A percentile compares a stretch with the other conserved stretches of the same genome.
Conservation (phyloP, 2,113 vertebrate genomes). For the Alethe diademata region DNA sequence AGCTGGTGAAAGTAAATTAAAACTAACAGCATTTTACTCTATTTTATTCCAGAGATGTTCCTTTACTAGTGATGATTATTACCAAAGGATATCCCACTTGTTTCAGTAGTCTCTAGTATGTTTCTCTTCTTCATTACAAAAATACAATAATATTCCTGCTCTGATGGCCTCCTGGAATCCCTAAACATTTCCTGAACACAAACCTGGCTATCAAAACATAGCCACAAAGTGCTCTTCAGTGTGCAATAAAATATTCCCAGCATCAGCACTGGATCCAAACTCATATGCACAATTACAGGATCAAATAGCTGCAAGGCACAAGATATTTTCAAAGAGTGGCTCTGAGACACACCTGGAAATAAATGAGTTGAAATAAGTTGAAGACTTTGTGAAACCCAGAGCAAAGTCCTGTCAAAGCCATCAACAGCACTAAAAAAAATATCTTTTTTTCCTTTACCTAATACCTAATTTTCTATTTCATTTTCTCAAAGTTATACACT, state of each 20-base stretch:
- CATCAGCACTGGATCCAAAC: conserved; percentile 1
- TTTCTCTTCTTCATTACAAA: neutral
- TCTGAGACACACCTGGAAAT: neutral
- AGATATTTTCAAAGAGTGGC: neutral
- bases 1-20: neutral
- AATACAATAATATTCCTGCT: neutral
- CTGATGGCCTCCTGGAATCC: neutral
- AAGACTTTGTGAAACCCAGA: neutral
- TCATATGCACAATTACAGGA: conserved; percentile 14
- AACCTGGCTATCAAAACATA: conserved; percentile 39
- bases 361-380: neutral
- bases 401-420: neutral
- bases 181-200: conserved; percentile 38
- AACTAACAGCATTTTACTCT: neutral
- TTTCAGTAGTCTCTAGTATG: neutral
- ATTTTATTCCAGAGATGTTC: neutral
- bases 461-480: neutral
- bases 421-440: neutral
- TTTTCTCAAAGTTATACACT: neutral
- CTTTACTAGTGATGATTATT: neutral
- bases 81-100: neutral
- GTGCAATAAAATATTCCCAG: conserved; percentile 37
- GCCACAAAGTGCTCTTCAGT: conserved; percentile 54
- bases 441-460: neutral
- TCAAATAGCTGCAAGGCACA: neutral